Percentiles rank a stretch among this genome's conserved stretches.
Evolutionary conservation across 2,888 invertebrate genomes (phyloP).

Genomic region (Chrysina gloriosa): DNA sequence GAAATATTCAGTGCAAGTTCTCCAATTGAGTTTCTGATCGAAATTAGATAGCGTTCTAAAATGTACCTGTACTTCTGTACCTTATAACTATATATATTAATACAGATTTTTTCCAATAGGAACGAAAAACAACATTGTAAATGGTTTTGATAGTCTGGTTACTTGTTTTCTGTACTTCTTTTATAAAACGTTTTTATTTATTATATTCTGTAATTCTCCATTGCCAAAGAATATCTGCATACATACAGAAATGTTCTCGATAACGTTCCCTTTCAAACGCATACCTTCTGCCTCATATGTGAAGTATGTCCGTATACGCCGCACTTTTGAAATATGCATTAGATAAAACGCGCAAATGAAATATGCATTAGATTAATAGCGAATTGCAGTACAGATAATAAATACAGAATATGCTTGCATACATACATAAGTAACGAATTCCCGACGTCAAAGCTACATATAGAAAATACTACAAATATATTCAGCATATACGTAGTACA

Average conservation of each 20-base stretch:
- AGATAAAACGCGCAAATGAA: constrained; percentile 7
- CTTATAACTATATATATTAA: too few relatives aligned
- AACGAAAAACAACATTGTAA: too few relatives aligned
- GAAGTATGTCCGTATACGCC: background rate
- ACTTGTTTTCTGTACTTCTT: too few relatives aligned
- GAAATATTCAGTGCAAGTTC: too few relatives aligned
- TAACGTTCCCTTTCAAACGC: constrained; percentile 9
- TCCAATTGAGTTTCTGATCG: too few relatives aligned
- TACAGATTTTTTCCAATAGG: too few relatives aligned
- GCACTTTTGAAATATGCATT: background rate
- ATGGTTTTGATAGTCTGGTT: too few relatives aligned
- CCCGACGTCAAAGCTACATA: background rate
- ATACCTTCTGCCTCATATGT: background rate
- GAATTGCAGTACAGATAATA: constrained; percentile 15
- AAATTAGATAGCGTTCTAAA: too few relatives aligned
- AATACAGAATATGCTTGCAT: background rate
- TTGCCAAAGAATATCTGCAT: too few relatives aligned
- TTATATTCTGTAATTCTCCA: background rate
- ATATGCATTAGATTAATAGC: background rate
- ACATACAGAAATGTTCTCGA: background rate
- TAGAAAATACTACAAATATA: background rate
- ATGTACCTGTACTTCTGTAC: too few relatives aligned
- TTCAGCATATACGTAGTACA: background rate
- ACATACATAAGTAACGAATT: background rate
- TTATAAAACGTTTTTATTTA: too few relatives aligned